Percentiles rank a stretch among this genome's conserved stretches.
Evolutionary conservation across 2,888 invertebrate genomes (phyloP).

Genomic region (Melikaiella ostensackeni): DNA sequence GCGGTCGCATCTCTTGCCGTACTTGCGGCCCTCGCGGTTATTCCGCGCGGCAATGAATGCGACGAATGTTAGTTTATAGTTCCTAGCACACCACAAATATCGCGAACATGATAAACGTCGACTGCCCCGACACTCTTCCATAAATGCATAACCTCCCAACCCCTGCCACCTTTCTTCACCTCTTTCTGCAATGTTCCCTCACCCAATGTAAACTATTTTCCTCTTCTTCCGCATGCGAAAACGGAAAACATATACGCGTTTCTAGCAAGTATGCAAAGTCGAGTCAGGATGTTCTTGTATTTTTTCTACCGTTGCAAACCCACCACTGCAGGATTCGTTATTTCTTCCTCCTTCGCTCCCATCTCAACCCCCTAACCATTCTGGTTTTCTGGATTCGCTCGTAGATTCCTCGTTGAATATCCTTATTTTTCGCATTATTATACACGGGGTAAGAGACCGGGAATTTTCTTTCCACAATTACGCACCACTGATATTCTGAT

Average conservation of each 20-base stretch:
- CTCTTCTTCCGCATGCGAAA: background rate
- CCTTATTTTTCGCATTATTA: constrained; percentile 16
- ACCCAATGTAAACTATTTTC: constrained; percentile 15
- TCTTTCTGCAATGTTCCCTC: background rate
- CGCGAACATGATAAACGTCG: constrained; percentile 47
- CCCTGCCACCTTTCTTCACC: background rate
- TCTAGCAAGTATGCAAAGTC: background rate
- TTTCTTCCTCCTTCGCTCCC: constrained; percentile 5
- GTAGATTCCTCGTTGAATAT: background rate
- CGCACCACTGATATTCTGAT: constrained; percentile 19
- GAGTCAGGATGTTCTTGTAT: constrained; percentile 18
- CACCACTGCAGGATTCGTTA: constrained; percentile 31
- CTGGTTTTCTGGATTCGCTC: background rate
- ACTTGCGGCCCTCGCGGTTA: constrained; percentile 64
- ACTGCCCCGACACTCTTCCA: constrained; percentile 22
- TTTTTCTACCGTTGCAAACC: constrained; percentile 12
- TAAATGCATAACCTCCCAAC: constrained; percentile 32
- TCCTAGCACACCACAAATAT: constrained; percentile 51
- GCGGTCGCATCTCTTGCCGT: constrained; percentile 56
- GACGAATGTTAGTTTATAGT: constrained; percentile 55
- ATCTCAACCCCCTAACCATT: constrained; percentile 11
- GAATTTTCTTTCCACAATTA: constrained; percentile 24
- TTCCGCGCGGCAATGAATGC: constrained; percentile 56
- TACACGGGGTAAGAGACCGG: constrained; percentile 11
- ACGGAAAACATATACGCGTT: background rate